phyloP scores from a whole-genome alignment of 30 jellyfish, hydroid and myxozoan genomes.

The Pelagia noctiluca region DNA sequence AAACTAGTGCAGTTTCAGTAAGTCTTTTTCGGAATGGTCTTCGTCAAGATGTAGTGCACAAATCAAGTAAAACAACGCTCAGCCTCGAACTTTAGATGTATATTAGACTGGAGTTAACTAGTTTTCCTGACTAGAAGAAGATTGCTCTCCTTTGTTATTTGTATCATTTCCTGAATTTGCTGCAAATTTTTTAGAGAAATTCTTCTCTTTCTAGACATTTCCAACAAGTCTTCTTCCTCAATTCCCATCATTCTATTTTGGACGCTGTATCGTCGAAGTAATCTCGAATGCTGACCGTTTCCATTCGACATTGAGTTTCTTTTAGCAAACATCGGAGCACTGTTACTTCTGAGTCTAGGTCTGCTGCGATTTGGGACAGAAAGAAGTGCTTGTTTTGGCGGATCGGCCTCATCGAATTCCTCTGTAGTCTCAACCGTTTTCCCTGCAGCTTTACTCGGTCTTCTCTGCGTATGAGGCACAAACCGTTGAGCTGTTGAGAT shows the following conservation, averaged over 20 bases:
- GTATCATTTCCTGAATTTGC: not conserved
- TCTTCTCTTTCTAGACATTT: not conserved
- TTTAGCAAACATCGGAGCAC: not conserved
- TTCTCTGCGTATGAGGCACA: too few relatives aligned
- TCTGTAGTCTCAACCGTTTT: too few relatives aligned
- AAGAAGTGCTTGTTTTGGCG: too few relatives aligned
- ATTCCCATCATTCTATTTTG: not conserved
- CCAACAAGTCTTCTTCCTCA: not conserved
- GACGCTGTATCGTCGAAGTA: not conserved
- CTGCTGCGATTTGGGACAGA: not conserved
- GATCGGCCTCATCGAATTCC: too few relatives aligned
- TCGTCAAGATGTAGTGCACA: too few relatives aligned
- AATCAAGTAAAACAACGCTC: too few relatives aligned
- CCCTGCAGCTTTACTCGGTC: too few relatives aligned
- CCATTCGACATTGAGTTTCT: not conserved
- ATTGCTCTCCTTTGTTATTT: not conserved
- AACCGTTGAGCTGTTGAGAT: too few relatives aligned
- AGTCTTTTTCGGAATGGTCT: not conserved
- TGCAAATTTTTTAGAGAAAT: not conserved
- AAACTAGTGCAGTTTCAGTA: not conserved
- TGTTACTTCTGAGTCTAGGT: not conserved
- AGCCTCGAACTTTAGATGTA: not conserved
- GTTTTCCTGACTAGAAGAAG: not conserved
- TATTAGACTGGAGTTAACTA: not conserved
- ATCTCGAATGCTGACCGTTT: not conserved